phyloP scores from a whole-genome alignment of 1,140 invertebrate genomes.

The Drosophila biarmipes region DNA sequence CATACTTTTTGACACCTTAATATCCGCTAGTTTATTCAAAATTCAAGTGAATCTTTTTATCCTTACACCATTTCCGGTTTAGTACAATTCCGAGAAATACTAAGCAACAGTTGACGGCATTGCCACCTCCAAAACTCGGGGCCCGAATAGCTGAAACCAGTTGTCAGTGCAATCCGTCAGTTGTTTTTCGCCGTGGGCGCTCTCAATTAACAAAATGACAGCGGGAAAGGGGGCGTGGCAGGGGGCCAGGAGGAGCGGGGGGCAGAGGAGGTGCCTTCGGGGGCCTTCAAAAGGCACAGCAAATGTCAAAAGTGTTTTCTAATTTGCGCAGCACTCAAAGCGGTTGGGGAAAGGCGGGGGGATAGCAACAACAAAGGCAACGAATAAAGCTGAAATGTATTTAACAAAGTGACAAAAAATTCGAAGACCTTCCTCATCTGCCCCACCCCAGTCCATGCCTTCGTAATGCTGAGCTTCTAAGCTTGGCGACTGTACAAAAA shows the following conservation, averaged over 20 bases:
- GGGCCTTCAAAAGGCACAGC: constrained; percentile 24
- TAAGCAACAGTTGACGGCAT: constrained; percentile 8
- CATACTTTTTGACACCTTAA: too few species aligned
- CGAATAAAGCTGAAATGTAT: constrained; percentile 77
- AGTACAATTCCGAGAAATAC: neutral
- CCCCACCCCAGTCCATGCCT: neutral
- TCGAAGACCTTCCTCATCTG: neutral
- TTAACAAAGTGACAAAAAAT: constrained; percentile 76
- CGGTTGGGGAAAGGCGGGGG: neutral
- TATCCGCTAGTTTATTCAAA: too few species aligned
- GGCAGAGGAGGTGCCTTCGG: neutral
- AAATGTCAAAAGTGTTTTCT: constrained; percentile 81
- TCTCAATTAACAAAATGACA: constrained; percentile 78
- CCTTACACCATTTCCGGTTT: neutral
- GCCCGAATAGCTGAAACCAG: constrained; percentile 1
- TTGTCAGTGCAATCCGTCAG: constrained; percentile 33
- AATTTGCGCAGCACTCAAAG: constrained; percentile 70
- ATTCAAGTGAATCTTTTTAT: neutral
- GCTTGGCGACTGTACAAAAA: constrained; percentile 60
- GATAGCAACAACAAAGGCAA: constrained; percentile 36
- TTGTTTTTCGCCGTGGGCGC: constrained; percentile 55
- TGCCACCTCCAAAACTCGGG: constrained; percentile 11
- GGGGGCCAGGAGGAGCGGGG: too few species aligned
- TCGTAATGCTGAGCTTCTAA: constrained; percentile 18
- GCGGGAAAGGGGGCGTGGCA: neutral